phyloP scores from a whole-genome alignment of 2,113 vertebrate species.

The human (Homo sapiens) region DNA sequence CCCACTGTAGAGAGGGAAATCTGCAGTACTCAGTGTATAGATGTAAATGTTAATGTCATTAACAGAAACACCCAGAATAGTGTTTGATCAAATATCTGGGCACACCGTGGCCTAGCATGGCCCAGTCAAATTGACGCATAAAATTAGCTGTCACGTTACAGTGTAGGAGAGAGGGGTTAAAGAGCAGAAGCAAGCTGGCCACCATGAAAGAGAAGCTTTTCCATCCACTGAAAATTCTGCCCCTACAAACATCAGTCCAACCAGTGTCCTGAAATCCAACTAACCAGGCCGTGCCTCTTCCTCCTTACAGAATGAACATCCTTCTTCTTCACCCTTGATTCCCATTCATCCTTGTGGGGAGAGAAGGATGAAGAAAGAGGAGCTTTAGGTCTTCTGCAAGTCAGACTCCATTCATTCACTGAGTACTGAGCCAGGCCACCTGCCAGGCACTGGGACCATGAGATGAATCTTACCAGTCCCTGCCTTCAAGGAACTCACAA shows the following conservation, averaged over 20 bases:
- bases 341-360: background rate
- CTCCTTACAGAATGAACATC: no score
- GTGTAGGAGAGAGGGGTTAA: background rate
- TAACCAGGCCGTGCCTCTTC: background rate
- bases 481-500: background rate
- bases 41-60: background rate
- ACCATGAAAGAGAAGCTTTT: background rate
- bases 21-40: background rate
- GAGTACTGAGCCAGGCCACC: background rate
- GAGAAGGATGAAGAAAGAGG: background rate
- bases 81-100: background rate
- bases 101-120: background rate
- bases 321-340: background rate
- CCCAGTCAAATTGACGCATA: background rate
- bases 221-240: background rate
- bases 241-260: background rate
- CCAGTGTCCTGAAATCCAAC: background rate
- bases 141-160: background rate
- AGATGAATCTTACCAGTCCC: background rate
- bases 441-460: background rate
- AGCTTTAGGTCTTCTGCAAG: background rate
- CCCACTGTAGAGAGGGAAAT: background rate
- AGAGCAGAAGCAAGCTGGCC: background rate
- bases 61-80: background rate
- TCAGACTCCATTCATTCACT: background rate